Base-by-base conservation (phyloP, 2,888 invertebrate genomes). In the Nomada goodeniana region DNA sequence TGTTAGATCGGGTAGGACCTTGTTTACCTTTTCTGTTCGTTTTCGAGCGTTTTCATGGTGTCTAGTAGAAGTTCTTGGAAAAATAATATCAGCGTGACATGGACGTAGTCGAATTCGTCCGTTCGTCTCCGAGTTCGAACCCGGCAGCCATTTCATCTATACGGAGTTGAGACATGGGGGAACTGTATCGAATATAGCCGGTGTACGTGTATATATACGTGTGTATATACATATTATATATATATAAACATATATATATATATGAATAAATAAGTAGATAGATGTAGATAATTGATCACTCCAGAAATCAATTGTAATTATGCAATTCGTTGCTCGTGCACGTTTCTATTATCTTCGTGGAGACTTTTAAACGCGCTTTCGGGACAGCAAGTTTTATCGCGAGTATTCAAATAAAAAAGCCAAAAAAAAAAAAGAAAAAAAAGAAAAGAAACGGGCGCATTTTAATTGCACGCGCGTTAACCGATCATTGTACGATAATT, bases 61-160 rank as follows among this genome's bases (percentile, higher is more conserved):
- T 52, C 23, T 52, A 13, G 53, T 59, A 13, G 23, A 52, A 26
- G 59, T 65, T 72, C 50, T 18, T 13, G n/a, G n/a, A 15, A 13
- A 29, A 63, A 23, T 13, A 47, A 44, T 29, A 36, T 36, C 7
- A 7, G 15, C 50, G 55, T 71, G 47, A 47, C 23, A 57, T 23
- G 57, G 59, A 44, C 29, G 42, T 52, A 59, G 47, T 75, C 23
- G 11, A 44, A 53, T 36, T 10, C 36, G 60, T 65, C 59, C 64
- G 47, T 65, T 67, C 60, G 76, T 42, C 29, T 42, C 53, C n/a
- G 80, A 73, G 79, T 72, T 73, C 67, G 50, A 60, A 52, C 26
- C 80, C 80, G 80, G 79, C 79, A 80, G 80, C 80, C 80, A 80
- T 80, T 80, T 42, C 53, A 76, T 20, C 55, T 72, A 20, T 29